These are phyloP conservation scores for Chouioia cunea DNA, from an alignment of 2,888 invertebrate species.

Conservation along the genomic window DNA sequence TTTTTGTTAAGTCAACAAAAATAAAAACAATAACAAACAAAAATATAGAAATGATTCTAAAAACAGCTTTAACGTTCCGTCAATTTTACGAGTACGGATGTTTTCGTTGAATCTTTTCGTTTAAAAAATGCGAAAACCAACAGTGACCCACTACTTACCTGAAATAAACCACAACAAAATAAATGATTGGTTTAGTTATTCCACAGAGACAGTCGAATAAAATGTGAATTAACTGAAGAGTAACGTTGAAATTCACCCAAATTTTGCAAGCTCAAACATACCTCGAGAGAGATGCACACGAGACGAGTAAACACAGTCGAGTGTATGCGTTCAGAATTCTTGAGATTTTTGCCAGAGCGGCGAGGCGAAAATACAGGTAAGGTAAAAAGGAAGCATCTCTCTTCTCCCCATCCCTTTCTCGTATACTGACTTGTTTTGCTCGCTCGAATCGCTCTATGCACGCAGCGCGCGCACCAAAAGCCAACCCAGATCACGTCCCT, in stretches of 20 bases:
- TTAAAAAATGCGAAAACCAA: not conserved
- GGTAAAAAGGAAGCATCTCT: conserved; percentile 2
- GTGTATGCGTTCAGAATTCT: not conserved
- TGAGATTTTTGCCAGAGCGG: conserved; percentile 6
- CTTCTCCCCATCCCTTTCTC: not conserved
- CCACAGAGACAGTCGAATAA: no score
- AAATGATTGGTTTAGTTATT: not conserved
- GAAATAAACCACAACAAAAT: conserved; percentile 15
- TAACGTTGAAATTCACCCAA: no score
- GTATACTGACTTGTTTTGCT: conserved; percentile 7
- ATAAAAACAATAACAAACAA: no score
- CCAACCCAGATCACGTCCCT: not conserved
- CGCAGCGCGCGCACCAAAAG: not conserved
- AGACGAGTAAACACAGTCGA: conserved; percentile 1
- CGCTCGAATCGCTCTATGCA: conserved; percentile 20
- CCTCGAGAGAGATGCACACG: not conserved
- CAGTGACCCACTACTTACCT: conserved; percentile 14
- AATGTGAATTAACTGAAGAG: no score
- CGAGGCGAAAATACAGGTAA: conserved; percentile 19
- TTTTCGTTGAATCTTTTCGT: no score
- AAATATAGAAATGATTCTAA: no score
- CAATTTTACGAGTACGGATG: no score
- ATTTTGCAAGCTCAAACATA: no score
- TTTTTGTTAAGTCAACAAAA: no score
- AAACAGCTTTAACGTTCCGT: no score